phyloP scores from a whole-genome alignment of 2,888 invertebrate species.

The Mesochorus sp. region DNA sequence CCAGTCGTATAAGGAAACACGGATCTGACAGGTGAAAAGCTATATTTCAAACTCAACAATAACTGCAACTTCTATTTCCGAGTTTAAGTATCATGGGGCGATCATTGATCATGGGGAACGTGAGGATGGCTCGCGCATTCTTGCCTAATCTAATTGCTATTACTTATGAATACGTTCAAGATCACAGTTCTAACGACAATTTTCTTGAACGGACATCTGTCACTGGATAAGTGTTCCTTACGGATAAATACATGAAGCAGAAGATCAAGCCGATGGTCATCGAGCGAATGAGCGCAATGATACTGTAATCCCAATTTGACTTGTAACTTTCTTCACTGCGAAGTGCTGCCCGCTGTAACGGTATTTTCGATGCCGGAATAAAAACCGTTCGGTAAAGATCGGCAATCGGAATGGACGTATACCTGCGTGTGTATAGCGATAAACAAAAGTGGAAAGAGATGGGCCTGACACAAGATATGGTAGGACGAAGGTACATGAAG shows the following conservation, averaged over 20 bases:
- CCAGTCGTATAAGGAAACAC: not conserved
- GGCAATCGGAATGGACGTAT: conserved; percentile 13
- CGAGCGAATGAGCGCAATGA: no score
- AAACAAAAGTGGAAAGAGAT: conserved; percentile 18
- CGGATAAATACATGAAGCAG: no score
- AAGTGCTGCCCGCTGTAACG: conserved; percentile 17
- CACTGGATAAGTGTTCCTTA: no score
- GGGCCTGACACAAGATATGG: conserved; percentile 20
- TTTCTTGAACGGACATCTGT: no score
- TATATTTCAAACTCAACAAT: conserved; percentile 8
- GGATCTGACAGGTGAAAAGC: conserved; percentile 21
- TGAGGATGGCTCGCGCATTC: not conserved
- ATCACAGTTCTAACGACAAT: no score
- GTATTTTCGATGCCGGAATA: conserved; percentile 17
- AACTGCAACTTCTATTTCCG: not conserved
- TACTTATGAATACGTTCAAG: no score
- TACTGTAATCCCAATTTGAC: not conserved
- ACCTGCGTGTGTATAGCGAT: conserved; percentile 34
- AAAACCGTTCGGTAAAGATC: conserved; percentile 23
- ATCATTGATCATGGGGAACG: not conserved
- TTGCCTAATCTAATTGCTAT: no score
- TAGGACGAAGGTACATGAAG: not conserved
- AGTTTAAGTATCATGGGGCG: not conserved
- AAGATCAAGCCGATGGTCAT: no score
- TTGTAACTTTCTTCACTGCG: not conserved